Conservation (phyloP, 1,140 invertebrate species). For the Anagrus nilaparvatae region DNA sequence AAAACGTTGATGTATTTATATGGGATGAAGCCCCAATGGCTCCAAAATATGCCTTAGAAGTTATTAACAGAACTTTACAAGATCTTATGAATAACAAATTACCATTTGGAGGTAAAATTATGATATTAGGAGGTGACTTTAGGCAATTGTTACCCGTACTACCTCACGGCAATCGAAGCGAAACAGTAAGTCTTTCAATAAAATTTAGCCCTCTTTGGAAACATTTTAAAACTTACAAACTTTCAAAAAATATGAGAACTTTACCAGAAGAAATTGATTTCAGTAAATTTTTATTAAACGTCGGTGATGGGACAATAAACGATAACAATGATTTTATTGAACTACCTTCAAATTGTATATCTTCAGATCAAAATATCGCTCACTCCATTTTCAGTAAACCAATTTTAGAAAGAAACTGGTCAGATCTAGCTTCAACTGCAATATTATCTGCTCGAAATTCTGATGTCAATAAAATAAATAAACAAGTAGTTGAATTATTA, state of each 20-base stretch:
- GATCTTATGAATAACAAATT: slow-evolving; percentile 14
- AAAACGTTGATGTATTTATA: slow-evolving; percentile 18
- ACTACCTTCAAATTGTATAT: slow-evolving; percentile 12
- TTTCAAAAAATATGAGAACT: slow-evolving; percentile 10
- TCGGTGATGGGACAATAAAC: slow-evolving; percentile 15
- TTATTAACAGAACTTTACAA: slow-evolving; percentile 17
- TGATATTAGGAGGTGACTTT: slow-evolving; percentile 23
- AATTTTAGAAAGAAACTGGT: neutral
- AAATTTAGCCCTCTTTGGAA: slow-evolving; percentile 13
- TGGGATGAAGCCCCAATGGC: slow-evolving; percentile 27
- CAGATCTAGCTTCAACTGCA: neutral
- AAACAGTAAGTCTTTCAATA: slow-evolving; percentile 18
- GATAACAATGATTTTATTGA: slow-evolving; percentile 10
- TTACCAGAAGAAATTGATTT: slow-evolving; percentile 13
- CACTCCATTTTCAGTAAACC: neutral
- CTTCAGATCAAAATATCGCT: neutral
- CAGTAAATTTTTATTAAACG: slow-evolving; percentile 10
- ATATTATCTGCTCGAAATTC: slow-evolving; percentile 6
- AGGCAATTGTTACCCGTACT: slow-evolving; percentile 20
- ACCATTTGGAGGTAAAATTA: slow-evolving; percentile 21
- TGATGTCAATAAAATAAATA: slow-evolving; percentile 12
- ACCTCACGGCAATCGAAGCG: slow-evolving; percentile 14
- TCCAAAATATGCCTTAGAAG: slow-evolving; percentile 16
- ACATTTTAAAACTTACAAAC: slow-evolving; percentile 6
- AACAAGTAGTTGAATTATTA: slow-evolving; percentile 7